Base-by-base conservation (phyloP, 1,140 invertebrate genomes). In the Drosophila insularis region DNA sequence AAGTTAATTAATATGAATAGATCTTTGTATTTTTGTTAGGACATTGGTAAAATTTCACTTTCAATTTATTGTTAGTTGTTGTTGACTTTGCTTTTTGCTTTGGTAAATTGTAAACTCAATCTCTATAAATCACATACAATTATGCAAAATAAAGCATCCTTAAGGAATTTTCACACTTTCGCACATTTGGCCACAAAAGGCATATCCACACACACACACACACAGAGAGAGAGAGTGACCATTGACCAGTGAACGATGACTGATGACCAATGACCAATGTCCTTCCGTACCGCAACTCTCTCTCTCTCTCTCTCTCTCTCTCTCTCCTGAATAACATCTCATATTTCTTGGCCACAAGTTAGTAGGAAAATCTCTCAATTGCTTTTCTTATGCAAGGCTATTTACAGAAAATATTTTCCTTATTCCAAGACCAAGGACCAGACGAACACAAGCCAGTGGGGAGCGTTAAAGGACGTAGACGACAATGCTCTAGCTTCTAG, bases 131-230 rank as follows among this genome's bases (percentile, higher is more conserved):
- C 82, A 80, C 67, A 82, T 71, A 80, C 84, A 87, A 89, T 87
- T 87, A 87, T 84, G 76, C 82, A 87, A 71, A 62, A 37, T 14
- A 74, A 86, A 82, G 82, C 79, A 87, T 87, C 82, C 82, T 89
- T 79, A 70, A 89, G 82, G 82, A 87, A 87, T 87, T 77, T 87
- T 87, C 82, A 87, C 82, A 89, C 82, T 89, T 87, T 87, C 78
- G 75, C 78, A 80, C 74, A 43, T 72, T 65, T 65, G 71, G 43
- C 78, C 78, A 86, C 70, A 78, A 71, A 53, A 78, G 68, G 55
- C 56, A 72, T 13, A 37, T 2, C 14, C 13, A 35, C 32, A 35
- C 32, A 35, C 32, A 35, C 32, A 11, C 8, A 35, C 32, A 35
- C 7, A 11, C 4, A 27, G 4, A 23, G 1, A 27, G 43, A 69